A percentile compares a stretch with the other conserved stretches of the same genome.
These are phyloP conservation scores for Hydriomena furcata DNA, from an alignment of 2,888 invertebrate genomes.

Conservation along the genomic window DNA sequence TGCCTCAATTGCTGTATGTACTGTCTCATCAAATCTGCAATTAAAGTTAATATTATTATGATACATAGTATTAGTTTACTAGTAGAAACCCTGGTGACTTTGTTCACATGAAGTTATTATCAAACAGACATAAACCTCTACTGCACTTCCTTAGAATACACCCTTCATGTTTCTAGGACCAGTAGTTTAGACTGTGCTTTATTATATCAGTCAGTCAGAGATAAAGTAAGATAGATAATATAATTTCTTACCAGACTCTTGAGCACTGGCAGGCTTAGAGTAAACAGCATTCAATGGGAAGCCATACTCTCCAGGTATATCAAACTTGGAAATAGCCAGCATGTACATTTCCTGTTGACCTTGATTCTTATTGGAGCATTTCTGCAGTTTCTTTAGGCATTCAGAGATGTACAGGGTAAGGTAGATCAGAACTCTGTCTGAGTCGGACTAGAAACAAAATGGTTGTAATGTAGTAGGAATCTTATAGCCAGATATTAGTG, in stretches of 20 bases:
- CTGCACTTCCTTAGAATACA: no score
- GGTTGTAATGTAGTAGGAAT: no score
- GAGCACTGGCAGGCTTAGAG: conserved; percentile 90
- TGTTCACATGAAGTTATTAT: no score
- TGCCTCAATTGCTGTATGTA: conserved; percentile 97
- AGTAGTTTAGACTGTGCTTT: no score
- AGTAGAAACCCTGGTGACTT: no score
- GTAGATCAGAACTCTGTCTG: conserved; percentile 98
- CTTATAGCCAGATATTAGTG: no score
- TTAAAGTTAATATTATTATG: not conserved
- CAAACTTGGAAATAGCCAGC: conserved; percentile 96
- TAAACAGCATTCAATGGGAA: conserved; percentile 98
- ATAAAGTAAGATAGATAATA: no score
- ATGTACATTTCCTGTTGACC: conserved; percentile 98
- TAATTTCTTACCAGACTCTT: conserved; percentile 88
- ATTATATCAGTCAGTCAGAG: no score
- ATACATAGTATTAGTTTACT: no score
- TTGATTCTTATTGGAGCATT: conserved; percentile 94
- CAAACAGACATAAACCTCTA: no score
- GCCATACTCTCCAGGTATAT: conserved; percentile 97
- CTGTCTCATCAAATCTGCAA: conserved; percentile 93
- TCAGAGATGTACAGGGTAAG: conserved; percentile 98
- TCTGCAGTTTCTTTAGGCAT: conserved; percentile 96
- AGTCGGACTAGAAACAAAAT: conserved; percentile 89
- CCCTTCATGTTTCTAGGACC: no score